Evolutionary conservation across 23 tunicate genomes (phyloP), one percentile per base, ranked within the genome.

Genomic region (Oikopleura vanhoeffeni): DNA sequence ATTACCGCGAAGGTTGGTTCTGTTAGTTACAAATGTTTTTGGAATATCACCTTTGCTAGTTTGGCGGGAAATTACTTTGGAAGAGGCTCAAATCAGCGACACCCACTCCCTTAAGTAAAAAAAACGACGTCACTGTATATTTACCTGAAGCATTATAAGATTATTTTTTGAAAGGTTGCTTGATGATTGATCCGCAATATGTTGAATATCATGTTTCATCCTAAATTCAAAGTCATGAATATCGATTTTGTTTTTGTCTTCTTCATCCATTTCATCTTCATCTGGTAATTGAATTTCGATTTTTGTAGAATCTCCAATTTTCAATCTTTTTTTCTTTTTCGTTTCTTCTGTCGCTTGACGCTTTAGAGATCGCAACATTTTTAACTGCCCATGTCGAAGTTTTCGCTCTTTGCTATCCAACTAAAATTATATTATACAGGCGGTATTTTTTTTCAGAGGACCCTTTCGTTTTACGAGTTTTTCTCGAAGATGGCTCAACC

Each of bases 81-180:
- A n/a, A n/a, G n/a, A n/a, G n/a, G n/a, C n/a, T n/a, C n/a, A n/a
- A n/a, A n/a, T n/a, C n/a, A n/a, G n/a, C n/a, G n/a, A n/a, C n/a
- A n/a, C n/a, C n/a, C n/a, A n/a, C n/a, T n/a, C n/a, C n/a, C n/a
- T n/a, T n/a, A n/a, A n/a, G n/a, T n/a, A n/a, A n/a, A n/a, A n/a
- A n/a, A n/a, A n/a, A n/a, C n/a, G n/a, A n/a, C n/a, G n/a, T n/a
- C n/a, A n/a, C n/a, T n/a, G 13, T 49, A 8, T 13, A 49, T 49
- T 49, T 49, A 49, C 64, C 57, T 95, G 91, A 41, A 95, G 57
- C 84, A 95, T 88, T 64, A 83, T 77, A 28, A 95, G 64, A 83
- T 95, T 96, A 28, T 88, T 76, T 40, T 86, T 57, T 40, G 88
- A 85, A 30, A 91, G 86, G 30, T 86, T 83, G 71, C 57, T 76